Percentiles rank a stretch among this genome's conserved stretches.
These are phyloP conservation scores for Lottia gigantea DNA, from an alignment of 2,888 invertebrate species.

Conservation along the genomic window DNA sequence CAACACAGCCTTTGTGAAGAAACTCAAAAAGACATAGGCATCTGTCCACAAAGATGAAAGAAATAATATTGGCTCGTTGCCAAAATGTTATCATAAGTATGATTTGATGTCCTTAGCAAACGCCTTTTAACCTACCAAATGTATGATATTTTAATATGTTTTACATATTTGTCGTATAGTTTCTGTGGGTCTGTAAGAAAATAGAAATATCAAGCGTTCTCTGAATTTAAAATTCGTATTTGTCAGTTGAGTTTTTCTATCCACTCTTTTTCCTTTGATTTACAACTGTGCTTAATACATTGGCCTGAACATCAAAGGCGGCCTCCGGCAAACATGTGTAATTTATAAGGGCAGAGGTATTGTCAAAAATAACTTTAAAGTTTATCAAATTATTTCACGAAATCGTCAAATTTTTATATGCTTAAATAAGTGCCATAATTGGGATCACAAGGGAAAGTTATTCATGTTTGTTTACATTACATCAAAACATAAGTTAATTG, in stretches of 20 bases:
- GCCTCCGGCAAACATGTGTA: constrained; percentile 50
- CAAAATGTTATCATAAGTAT: constrained; percentile 8
- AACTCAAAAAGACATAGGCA: constrained; percentile 1
- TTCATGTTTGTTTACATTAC: constrained; percentile 14
- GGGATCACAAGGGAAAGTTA: background rate
- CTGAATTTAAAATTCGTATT: too few species aligned
- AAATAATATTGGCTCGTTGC: background rate
- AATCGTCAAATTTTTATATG: constrained; percentile 24
- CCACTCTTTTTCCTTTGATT: constrained; percentile 29
- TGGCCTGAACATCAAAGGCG: constrained; percentile 47
- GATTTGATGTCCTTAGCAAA: background rate
- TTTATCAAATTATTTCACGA: background rate
- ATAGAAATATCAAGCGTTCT: too few species aligned
- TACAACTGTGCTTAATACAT: constrained; percentile 39
- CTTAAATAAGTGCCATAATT: constrained; percentile 19
- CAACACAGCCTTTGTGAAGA: constrained; percentile 1
- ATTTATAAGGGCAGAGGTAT: constrained; percentile 52
- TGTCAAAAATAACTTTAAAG: constrained; percentile 35
- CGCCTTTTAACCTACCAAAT: background rate
- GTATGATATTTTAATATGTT: background rate
- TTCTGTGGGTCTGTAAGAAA: too few species aligned
- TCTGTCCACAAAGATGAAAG: constrained; percentile 11
- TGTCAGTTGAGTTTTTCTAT: too few species aligned
- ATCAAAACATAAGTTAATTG: constrained; percentile 12
- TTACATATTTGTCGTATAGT: background rate